Conservation (phyloP, 2,797 vertebrate genomes). For the Chromis chromis region DNA sequence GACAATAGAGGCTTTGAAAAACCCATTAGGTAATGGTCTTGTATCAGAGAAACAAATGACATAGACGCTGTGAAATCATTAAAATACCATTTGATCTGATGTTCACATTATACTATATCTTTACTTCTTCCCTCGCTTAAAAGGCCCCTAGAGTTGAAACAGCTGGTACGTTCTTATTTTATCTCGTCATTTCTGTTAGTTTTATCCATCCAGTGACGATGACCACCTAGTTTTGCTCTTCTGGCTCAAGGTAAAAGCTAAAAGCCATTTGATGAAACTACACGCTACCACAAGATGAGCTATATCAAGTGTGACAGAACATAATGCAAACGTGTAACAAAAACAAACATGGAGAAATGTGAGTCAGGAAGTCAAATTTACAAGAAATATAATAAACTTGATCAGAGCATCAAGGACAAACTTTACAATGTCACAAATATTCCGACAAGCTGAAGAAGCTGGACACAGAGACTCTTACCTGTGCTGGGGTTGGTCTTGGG, state of each 20-base stretch:
- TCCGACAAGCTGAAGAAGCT: neutral
- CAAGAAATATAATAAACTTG: neutral
- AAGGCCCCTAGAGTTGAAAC: neutral
- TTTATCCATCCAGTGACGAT: neutral
- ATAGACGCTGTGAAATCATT: slow-evolving; percentile 3
- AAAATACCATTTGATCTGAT: slow-evolving; percentile 1
- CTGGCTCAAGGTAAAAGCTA: neutral
- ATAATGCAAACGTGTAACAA: neutral
- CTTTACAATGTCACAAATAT: neutral
- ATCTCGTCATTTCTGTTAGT: neutral
- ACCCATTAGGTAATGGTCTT: neutral
- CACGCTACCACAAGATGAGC: neutral
- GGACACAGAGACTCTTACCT: slow-evolving; percentile 61
- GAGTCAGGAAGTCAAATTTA: neutral
- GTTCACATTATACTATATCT: neutral
- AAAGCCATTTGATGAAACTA: too few relatives aligned
- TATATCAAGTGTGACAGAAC: neutral
- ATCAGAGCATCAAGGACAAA: neutral
- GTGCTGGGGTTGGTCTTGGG: slow-evolving; percentile 82
- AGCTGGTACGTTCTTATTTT: neutral
- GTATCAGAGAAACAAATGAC: neutral
- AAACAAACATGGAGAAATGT: neutral
- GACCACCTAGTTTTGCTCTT: neutral
- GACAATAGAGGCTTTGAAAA: slow-evolving; percentile 1
- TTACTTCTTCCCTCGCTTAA: neutral